Base-by-base conservation (phyloP, 2,113 vertebrate genomes). In the Alligator mississippiensis region DNA sequence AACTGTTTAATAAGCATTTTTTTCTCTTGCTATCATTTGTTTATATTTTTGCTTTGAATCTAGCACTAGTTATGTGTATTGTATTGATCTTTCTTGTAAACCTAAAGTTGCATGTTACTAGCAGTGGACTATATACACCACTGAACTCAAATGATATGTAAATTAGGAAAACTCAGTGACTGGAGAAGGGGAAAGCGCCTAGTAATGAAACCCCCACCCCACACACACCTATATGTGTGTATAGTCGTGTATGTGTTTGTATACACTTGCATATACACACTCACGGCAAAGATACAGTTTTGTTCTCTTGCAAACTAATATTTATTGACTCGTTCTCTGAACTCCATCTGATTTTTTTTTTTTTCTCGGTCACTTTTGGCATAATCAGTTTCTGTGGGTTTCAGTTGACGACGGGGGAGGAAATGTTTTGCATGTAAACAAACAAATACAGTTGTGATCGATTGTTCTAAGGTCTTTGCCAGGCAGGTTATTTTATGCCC, bases 71-170 rank as follows among this genome's bases (percentile, higher is more conserved):
- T 97, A 90, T 93, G 92, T 96, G 70, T 78, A 90, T 96, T 97
- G 95, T 89, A 95, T 96, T 78, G 87, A 94, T 96, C 96, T 97
- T 90, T 85, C 93, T 94, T 92, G 90, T 96, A 95, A 97, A 95
- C 88, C 94, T 93, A 91, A 98, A 98, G 97, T 98, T 98, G 96
- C 97, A 97, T 97, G 97, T 97, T 98, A 93, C 97, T 96, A 96
- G 92, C 87, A 88, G 95, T 90, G 96, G 92, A 91, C 96, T 97
- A 75, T 97, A 92, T 96, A 98, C 84, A 94, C 93, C 72, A 89
- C 97, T 94, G 96, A 97, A 98, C 97, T 98, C 96, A 97, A 97
- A 15, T 97, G 90, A 92, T 98, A 98, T 98, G 98, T 98, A 98
- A 98, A 98, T 98, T 96, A 98, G 97, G 96, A 94, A 95, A 98